phyloP scores from a whole-genome alignment of 2,888 invertebrate species.

The Dryobota labecula region DNA sequence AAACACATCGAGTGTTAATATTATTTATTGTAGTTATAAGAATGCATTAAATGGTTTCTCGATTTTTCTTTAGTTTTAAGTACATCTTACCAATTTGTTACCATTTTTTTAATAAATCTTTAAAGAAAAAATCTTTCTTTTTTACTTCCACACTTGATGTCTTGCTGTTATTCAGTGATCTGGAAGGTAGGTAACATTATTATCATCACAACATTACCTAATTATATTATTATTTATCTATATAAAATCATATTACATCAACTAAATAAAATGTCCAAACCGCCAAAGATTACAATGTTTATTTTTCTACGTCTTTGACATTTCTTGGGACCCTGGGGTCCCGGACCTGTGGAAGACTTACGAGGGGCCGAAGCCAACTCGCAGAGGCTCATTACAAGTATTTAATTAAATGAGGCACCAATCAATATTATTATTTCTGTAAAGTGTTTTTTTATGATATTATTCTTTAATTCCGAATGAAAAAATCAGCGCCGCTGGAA shows the following conservation, averaged over 20 bases:
- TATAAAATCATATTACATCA: background rate
- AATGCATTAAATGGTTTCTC: conserved; percentile 61
- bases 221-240: background rate
- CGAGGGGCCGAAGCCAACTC: too few species aligned
- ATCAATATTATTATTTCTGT: too few species aligned
- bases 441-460: too few species aligned
- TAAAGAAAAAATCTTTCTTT: conserved; percentile 6
- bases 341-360: too few species aligned
- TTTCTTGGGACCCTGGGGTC: too few species aligned
- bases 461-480: background rate
- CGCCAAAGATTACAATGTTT: too few species aligned
- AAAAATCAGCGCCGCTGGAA: background rate
- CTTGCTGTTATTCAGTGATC: background rate
- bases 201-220: background rate
- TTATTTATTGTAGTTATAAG: conserved; percentile 83
- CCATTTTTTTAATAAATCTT: conserved; percentile 73
- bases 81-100: conserved; percentile 75
- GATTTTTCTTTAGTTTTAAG: conserved; percentile 67
- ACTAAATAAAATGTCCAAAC: background rate
- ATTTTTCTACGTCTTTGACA: too few species aligned
- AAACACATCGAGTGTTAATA: conserved; percentile 76
- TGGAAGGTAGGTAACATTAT: background rate
- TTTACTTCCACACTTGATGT: background rate
- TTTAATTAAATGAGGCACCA: too few species aligned
- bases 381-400: too few species aligned